phyloP scores from a whole-genome alignment of 1,140 invertebrate genomes.

The Eufriesea mexicana region DNA sequence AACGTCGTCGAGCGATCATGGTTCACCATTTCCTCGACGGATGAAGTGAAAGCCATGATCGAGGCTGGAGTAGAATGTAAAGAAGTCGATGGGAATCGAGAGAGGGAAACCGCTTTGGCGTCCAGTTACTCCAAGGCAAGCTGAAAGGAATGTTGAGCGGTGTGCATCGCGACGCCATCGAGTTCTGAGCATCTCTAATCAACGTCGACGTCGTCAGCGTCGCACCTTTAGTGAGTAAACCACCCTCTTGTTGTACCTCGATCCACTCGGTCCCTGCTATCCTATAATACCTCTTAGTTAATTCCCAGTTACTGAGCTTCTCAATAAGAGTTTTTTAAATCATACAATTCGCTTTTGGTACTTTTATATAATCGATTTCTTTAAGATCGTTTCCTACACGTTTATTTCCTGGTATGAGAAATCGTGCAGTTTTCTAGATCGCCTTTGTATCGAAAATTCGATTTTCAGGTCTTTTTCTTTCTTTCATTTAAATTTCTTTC shows the following conservation, averaged over 20 bases:
- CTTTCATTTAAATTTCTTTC: too few species aligned
- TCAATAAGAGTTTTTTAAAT: not conserved
- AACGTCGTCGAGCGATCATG: slow-evolving; percentile 21
- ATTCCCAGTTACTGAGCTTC: not conserved
- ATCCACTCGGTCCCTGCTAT: not conserved
- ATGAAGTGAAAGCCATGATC: slow-evolving; percentile 79
- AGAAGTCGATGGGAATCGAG: slow-evolving; percentile 73
- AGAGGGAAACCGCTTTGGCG: slow-evolving; percentile 73
- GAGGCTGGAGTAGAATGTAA: slow-evolving; percentile 78
- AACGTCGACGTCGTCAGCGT: slow-evolving; percentile 24
- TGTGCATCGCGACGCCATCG: slow-evolving; percentile 68
- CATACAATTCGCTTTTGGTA: not conserved
- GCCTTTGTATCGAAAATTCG: too few species aligned
- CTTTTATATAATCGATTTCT: slow-evolving; percentile 7
- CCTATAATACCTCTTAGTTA: not conserved
- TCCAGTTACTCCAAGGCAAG: slow-evolving; percentile 80
- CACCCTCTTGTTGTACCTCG: not conserved
- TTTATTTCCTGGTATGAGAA: not conserved
- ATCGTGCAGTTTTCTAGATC: not conserved
- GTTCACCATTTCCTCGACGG: slow-evolving; percentile 48
- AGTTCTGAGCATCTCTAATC: slow-evolving; percentile 50
- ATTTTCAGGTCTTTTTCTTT: not conserved
- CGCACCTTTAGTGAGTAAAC: slow-evolving; percentile 37
- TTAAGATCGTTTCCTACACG: not conserved
- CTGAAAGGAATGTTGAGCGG: slow-evolving; percentile 77